These are phyloP conservation scores for Tethya wilhelma DNA, from an alignment of 37 sponge, comb jelly and placozoan species.

Conservation along the genomic window DNA sequence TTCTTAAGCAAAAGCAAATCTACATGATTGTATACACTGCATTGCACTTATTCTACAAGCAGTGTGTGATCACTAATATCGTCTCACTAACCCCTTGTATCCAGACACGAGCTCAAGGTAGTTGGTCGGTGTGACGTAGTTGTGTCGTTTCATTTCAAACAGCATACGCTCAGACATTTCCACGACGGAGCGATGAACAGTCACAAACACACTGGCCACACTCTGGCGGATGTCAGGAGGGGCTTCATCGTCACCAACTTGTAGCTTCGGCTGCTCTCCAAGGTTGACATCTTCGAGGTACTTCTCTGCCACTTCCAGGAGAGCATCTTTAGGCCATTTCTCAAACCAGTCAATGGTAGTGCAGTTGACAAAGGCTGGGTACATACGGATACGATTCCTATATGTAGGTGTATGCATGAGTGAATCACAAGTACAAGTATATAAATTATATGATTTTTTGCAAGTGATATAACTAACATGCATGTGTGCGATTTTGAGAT, in stretches of 20 bases:
- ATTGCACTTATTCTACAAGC: no score
- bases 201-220: conserved; percentile 88
- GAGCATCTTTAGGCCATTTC: conserved; percentile 99
- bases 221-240: conserved; percentile 56
- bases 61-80: no score
- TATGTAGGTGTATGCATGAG: not conserved
- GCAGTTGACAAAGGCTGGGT: conserved; percentile 98
- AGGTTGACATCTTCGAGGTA: conserved; percentile 91
- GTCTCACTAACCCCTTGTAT: conserved; percentile 83
- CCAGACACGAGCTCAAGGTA: conserved; percentile 98
- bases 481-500: not conserved
- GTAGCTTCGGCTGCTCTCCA: conserved; percentile 15
- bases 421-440: conserved; percentile 1
- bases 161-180: conserved; percentile 94
- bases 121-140: conserved; percentile 99
- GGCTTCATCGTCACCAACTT: not conserved
- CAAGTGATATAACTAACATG: not conserved
- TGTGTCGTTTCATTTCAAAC: conserved; percentile 97
- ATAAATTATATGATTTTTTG: not conserved
- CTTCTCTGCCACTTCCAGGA: conserved; percentile 94
- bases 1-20: no score
- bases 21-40: no score
- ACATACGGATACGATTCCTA: conserved; percentile 94
- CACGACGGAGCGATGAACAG: conserved; percentile 91
- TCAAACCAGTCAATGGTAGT: conserved; percentile 99